Percentiles rank a stretch among this genome's conserved stretches.
These are phyloP conservation scores for Bacillus rossius DNA, from an alignment of 1,140 invertebrate species.

Conservation along the genomic window DNA sequence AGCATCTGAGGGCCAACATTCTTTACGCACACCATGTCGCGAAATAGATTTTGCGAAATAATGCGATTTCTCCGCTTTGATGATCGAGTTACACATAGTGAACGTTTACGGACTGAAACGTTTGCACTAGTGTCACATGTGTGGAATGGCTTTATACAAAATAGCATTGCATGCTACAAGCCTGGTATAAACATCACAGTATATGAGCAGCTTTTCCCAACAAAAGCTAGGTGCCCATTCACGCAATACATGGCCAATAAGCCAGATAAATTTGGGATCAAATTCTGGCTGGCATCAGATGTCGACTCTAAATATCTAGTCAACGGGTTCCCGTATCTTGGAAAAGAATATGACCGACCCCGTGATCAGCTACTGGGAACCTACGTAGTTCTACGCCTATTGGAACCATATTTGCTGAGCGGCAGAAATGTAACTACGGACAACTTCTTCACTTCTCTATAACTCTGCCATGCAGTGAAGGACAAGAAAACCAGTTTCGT, in stretches of 20 bases:
- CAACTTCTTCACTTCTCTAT: slow-evolving; percentile 4
- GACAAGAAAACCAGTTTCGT: too few species aligned
- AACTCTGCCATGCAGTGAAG: background rate
- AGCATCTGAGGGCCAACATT: background rate
- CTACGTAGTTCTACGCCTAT: slow-evolving; percentile 1
- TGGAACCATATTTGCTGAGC: background rate
- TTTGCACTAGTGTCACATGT: background rate
- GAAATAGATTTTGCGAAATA: slow-evolving; percentile 1
- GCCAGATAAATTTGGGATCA: too few species aligned
- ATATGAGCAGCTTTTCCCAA: background rate
- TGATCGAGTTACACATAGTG: background rate
- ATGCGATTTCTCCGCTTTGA: slow-evolving; percentile 1
- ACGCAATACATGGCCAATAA: slow-evolving; percentile 35
- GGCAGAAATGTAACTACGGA: slow-evolving; percentile 7
- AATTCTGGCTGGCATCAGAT: too few species aligned
- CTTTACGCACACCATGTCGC: background rate
- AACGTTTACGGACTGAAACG: background rate
- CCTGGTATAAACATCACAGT: too few species aligned
- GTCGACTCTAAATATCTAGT: too few species aligned
- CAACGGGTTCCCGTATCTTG: too few species aligned
- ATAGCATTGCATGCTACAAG: background rate
- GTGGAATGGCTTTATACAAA: background rate
- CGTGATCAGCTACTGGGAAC: too few species aligned
- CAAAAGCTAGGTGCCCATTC: slow-evolving; percentile 23
- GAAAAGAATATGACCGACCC: too few species aligned